phyloP scores from a whole-genome alignment of 2,888 invertebrate species.

The Aphidius colemani region DNA sequence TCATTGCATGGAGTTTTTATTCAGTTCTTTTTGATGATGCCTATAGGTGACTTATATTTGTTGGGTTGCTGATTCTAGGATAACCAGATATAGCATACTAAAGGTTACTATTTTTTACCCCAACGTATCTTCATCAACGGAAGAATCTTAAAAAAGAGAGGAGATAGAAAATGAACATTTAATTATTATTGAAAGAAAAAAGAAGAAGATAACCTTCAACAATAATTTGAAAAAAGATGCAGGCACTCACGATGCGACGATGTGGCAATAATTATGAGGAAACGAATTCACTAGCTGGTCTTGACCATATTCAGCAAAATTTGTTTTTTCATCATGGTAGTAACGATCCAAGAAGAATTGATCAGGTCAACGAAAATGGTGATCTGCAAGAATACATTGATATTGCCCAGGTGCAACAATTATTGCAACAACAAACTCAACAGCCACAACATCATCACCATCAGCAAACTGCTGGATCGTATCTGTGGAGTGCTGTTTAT shows the following conservation, averaged over 20 bases:
- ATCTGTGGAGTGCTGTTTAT: conserved; percentile 49
- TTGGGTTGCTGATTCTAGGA: too few species aligned
- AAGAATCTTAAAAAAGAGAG: too few species aligned
- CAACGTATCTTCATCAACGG: too few species aligned
- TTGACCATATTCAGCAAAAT: conserved; percentile 57
- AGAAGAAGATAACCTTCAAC: neutral
- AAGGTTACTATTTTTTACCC: too few species aligned
- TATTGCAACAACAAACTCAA: conserved; percentile 67
- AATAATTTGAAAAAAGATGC: conserved; percentile 41
- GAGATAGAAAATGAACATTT: too few species aligned
- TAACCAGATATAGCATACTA: too few species aligned
- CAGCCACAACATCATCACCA: conserved; percentile 57
- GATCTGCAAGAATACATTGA: conserved; percentile 74
- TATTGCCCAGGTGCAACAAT: conserved; percentile 80
- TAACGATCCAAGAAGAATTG: conserved; percentile 48
- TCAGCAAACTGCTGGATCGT: conserved; percentile 42
- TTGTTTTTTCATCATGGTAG: conserved; percentile 44
- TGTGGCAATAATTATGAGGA: conserved; percentile 52
- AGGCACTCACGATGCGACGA: conserved; percentile 59
- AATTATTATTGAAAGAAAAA: too few species aligned
- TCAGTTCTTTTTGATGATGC: too few species aligned
- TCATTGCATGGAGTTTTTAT: too few species aligned
- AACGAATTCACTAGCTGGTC: conserved; percentile 53
- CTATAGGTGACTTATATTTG: too few species aligned
- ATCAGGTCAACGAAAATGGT: conserved; percentile 52